Percentiles rank a stretch among this genome's conserved stretches.
Conservation (phyloP, 2,113 vertebrate species). For the Vidua macroura region DNA sequence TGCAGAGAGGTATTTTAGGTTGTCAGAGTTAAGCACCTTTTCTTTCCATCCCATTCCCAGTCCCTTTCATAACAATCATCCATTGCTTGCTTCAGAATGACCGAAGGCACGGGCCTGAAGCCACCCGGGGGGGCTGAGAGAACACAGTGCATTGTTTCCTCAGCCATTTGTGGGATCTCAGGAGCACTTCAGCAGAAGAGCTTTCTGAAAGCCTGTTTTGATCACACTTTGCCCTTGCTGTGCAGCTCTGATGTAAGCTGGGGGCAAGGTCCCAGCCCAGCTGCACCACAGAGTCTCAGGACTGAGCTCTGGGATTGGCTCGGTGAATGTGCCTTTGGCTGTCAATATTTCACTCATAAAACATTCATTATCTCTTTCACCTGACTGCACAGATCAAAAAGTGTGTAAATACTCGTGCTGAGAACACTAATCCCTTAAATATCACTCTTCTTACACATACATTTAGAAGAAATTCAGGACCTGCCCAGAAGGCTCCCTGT, state of each 20-base stretch:
- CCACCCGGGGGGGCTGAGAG: neutral
- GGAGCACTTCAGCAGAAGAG: neutral
- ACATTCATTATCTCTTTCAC: neutral
- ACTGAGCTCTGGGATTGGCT: neutral
- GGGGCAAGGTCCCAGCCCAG: neutral
- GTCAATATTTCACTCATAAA: neutral
- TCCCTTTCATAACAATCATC: neutral
- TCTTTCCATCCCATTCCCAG: neutral
- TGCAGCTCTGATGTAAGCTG: neutral
- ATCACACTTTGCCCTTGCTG: neutral
- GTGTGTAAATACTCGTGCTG: neutral
- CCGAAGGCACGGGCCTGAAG: neutral
- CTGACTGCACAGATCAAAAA: neutral
- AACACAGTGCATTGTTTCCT: neutral
- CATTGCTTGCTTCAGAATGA: neutral
- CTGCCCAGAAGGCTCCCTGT: neutral
- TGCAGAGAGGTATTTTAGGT: neutral
- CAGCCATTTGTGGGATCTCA: neutral
- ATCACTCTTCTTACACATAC: neutral
- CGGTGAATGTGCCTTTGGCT: neutral
- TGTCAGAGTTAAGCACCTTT: neutral
- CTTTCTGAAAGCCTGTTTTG: slow-evolving; percentile 1
- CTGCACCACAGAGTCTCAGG: neutral
- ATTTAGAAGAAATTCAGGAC: neutral
- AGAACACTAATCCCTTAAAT: slow-evolving; percentile 1